phyloP scores from a whole-genome alignment of 2,888 invertebrate genomes.

The Trissolcus brochymenae region DNA sequence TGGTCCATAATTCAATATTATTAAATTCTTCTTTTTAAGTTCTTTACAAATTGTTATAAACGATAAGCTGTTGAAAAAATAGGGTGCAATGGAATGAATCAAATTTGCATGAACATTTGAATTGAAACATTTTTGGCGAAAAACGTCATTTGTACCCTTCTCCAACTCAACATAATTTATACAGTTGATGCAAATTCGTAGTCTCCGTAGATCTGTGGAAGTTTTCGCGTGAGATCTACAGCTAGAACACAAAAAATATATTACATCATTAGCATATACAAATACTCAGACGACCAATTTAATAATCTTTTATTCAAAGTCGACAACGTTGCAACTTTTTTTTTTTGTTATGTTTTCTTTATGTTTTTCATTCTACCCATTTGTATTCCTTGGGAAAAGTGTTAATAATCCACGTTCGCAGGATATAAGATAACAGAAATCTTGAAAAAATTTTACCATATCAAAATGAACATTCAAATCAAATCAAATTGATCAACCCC shows the following conservation, averaged over 20 bases:
- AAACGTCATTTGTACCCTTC: slow-evolving; percentile 20
- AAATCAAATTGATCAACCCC: too few species aligned
- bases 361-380: too few species aligned
- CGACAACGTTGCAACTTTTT: not conserved
- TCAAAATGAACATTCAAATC: too few species aligned
- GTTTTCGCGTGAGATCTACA: slow-evolving; percentile 29
- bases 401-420: not conserved
- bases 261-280: slow-evolving; percentile 4
- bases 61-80: not conserved
- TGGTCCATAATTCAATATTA: too few species aligned
- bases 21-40: too few species aligned
- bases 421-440: not conserved
- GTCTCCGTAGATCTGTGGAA: slow-evolving; percentile 5
- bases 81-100: not conserved
- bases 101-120: not conserved
- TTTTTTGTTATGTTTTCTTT: not conserved
- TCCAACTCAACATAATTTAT: slow-evolving; percentile 5
- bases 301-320: not conserved
- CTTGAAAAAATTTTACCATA: too few species aligned
- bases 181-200: slow-evolving; percentile 21
- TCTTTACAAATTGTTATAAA: too few species aligned
- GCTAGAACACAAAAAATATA: slow-evolving; percentile 24
- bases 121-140: not conserved
- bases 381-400: not conserved
- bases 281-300: too few species aligned